phyloP scores from a whole-genome alignment of 2,888 invertebrate species.

The Dascillus cervinus region DNA sequence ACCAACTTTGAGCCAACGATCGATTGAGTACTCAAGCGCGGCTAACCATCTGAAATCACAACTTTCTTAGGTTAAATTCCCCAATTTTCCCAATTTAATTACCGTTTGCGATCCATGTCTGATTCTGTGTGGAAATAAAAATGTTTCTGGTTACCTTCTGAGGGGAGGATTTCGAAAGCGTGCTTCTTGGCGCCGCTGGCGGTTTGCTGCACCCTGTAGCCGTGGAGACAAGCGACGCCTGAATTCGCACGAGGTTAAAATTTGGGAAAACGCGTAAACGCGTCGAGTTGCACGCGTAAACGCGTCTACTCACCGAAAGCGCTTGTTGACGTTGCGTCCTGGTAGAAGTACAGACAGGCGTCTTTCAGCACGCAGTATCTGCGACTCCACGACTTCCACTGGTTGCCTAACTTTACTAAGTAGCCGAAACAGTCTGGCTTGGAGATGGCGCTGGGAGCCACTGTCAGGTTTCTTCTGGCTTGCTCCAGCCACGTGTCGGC shows the following conservation, averaged over 20 bases:
- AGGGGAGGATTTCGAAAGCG: slow-evolving; percentile 85
- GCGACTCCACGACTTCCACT: slow-evolving; percentile 85
- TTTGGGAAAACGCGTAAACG: neutral
- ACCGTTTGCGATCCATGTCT: slow-evolving; percentile 93
- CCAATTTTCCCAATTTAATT: slow-evolving; percentile 13
- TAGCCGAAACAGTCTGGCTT: slow-evolving; percentile 91
- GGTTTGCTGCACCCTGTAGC: slow-evolving; percentile 82
- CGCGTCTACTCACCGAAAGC: slow-evolving; percentile 65
- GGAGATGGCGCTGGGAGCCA: slow-evolving; percentile 71
- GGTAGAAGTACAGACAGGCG: slow-evolving; percentile 90
- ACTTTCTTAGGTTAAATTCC: slow-evolving; percentile 1
- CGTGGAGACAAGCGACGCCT: slow-evolving; percentile 92
- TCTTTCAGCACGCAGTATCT: slow-evolving; percentile 92
- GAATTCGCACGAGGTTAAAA: slow-evolving; percentile 9
- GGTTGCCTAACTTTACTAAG: slow-evolving; percentile 76
- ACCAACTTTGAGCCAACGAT: slow-evolving; percentile 87
- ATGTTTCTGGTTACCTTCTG: slow-evolving; percentile 77
- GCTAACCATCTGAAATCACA: slow-evolving; percentile 76
- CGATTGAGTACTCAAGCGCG: slow-evolving; percentile 89
- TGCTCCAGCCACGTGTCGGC: slow-evolving; percentile 63
- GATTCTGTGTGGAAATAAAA: slow-evolving; percentile 91
- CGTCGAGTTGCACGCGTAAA: neutral
- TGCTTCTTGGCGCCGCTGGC: slow-evolving; percentile 81
- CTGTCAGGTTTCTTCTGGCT: slow-evolving; percentile 70
- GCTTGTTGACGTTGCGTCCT: slow-evolving; percentile 76